Percentiles rank a stretch among this genome's conserved stretches.
These are phyloP conservation scores for Ditylenchus dipsaci DNA, from an alignment of 1,140 invertebrate species.

Conservation along the genomic window DNA sequence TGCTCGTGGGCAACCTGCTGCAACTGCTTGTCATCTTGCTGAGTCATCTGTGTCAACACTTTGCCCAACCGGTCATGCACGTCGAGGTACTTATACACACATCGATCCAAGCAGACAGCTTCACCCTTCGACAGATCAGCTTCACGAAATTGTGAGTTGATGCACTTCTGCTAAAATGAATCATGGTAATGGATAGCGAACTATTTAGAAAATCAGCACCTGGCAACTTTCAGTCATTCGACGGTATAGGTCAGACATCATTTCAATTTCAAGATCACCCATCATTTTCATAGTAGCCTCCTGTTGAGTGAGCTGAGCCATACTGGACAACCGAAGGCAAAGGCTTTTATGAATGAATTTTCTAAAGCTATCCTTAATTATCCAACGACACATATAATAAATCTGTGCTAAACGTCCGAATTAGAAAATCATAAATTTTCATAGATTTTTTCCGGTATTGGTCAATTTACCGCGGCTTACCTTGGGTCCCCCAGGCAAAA, in stretches of 20 bases:
- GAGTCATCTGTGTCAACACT: slow-evolving; percentile 50
- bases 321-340: neutral
- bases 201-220: neutral
- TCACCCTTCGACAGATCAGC: slow-evolving; percentile 41
- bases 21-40: slow-evolving; percentile 31
- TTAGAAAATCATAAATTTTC: no score
- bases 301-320: slow-evolving; percentile 9
- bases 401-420: no score
- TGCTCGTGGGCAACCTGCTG: slow-evolving; percentile 26
- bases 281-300: slow-evolving; percentile 19
- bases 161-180: slow-evolving; percentile 30
- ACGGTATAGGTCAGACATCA: slow-evolving; percentile 38
- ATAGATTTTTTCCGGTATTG: no score
- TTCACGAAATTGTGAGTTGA: slow-evolving; percentile 38
- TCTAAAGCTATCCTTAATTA: no score
- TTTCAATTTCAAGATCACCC: slow-evolving; percentile 32
- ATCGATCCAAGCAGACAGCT: slow-evolving; percentile 43
- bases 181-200: neutral
- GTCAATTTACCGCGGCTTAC: no score
- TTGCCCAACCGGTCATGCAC: slow-evolving; percentile 44
- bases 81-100: slow-evolving; percentile 45
- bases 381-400: no score
- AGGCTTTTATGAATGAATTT: no score
- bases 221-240: slow-evolving; percentile 44
- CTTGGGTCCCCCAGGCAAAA: no score